Percentiles rank a stretch among this genome's conserved stretches.
phyloP scores from a whole-genome alignment of 2,113 vertebrate species.

The Halcyon senegalensis region DNA sequence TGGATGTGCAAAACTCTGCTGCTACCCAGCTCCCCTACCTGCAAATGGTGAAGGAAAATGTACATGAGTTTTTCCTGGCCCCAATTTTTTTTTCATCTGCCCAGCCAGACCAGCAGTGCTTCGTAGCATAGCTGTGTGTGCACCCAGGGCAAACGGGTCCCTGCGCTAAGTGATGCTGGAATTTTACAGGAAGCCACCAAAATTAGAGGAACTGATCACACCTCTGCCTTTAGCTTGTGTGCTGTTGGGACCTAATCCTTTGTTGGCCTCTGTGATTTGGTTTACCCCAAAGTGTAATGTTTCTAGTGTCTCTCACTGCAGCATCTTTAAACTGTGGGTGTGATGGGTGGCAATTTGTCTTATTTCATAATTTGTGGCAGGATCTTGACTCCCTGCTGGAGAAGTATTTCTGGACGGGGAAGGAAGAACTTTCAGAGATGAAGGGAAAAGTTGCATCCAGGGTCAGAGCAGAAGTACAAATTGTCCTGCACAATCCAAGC shows the following conservation, averaged over 20 bases:
- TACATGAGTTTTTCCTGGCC: background rate
- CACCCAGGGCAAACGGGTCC: background rate
- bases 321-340: background rate
- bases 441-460: background rate
- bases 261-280: background rate
- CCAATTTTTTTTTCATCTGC: background rate
- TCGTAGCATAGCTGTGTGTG: background rate
- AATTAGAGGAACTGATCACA: background rate
- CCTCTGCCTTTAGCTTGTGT: background rate
- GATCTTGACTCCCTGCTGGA: background rate
- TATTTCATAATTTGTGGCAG: background rate
- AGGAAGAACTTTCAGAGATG: background rate
- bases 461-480: background rate
- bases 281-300: background rate
- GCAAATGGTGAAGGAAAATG: background rate
- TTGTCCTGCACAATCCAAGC: rapidly evolving
- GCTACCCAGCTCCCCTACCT: background rate
- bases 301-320: background rate
- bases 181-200: background rate
- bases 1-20: background rate
- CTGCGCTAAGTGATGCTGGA: background rate
- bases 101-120: background rate
- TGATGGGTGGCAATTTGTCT: background rate
- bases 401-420: background rate
- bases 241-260: background rate